phyloP scores from a whole-genome alignment of 2,113 vertebrate species.

The Dicaeum eximium region DNA sequence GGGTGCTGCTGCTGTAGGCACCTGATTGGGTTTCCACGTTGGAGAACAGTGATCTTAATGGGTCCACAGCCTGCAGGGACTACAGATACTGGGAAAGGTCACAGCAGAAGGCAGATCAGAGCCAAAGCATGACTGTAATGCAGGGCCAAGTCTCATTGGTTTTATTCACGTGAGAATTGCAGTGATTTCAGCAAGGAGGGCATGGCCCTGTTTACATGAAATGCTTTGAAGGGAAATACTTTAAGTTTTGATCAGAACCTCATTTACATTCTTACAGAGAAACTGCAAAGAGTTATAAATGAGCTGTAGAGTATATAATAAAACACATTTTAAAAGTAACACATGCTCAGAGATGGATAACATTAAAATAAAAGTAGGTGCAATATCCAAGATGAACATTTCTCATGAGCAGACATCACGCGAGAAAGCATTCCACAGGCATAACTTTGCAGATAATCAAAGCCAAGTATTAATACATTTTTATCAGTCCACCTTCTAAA shows the following conservation, averaged over 20 bases:
- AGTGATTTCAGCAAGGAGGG: background rate
- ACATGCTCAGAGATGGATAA: conserved; percentile 50
- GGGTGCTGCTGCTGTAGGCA: background rate
- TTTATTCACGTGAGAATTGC: background rate
- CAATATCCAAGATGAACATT: conserved; percentile 57
- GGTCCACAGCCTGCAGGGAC: background rate
- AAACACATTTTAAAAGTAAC: conserved; percentile 61
- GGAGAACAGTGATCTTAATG: background rate
- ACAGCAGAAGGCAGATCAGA: background rate
- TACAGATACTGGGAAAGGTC: background rate
- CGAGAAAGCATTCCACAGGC: conserved; percentile 66
- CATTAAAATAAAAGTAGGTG: conserved; percentile 39
- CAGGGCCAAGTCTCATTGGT: background rate
- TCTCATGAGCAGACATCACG: conserved; percentile 59
- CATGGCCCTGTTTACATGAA: background rate
- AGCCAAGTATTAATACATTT: conserved; percentile 76
- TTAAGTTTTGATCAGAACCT: conserved; percentile 56
- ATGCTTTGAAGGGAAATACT: conserved; percentile 57
- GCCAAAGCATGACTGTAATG: background rate
- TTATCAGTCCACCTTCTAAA: conserved; percentile 85
- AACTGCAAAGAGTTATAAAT: conserved; percentile 52
- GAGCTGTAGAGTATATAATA: conserved; percentile 56
- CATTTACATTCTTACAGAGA: conserved; percentile 58
- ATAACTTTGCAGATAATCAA: conserved; percentile 79
- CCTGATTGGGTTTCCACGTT: background rate